Evolutionary conservation across 2,113 vertebrate genomes (phyloP), one percentile per base, ranked within the genome.

Genomic region (Azemiops feae): DNA sequence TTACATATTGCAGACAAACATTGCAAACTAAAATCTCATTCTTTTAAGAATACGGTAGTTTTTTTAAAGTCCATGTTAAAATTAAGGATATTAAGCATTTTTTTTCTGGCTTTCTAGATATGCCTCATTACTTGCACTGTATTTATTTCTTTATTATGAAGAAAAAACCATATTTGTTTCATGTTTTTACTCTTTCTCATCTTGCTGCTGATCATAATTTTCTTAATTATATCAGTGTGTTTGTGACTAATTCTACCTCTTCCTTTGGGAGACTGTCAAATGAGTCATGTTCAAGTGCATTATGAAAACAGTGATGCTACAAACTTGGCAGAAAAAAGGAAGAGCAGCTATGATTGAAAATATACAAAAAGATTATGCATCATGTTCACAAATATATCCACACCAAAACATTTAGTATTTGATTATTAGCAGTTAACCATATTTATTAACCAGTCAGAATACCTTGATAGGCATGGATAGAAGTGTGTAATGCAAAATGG

Each of bases 91-190:
- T 2, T 25, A 27, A 93, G 94, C 93, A 86, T 54, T 96, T 96
- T 97, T 96, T 93, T 14, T 5, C 93, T 88, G 88, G 96, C 95
- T 96, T 96, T 96, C 96, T 81, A 81, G 69, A 34, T 39, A 39
- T 39, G 34, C 14, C 69, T 81, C 16, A 39, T 6, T 20, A 8
- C n/a, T 81, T 81, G 34, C 69, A 39, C 16, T 81, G 16, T 39
- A 39, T 69, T 64, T n/a, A 64, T 74, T 74, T 74, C 69, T 74
- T 74, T 74, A 74, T 30, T 16, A 14, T 18, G 64, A 34, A 96
- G 95, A 92, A 94, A 96, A 95, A 96, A 97, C 74, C 89, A 27
- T 27, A 11, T 92, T 1, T 88, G 89, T 90, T 93, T 90, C 93
- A 94, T 94, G 88, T 53, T 95, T 93, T 95, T 93, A 93, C 6